Evolutionary conservation across 1,140 invertebrate genomes (phyloP), one percentile per base, ranked within the genome.

Genomic region (Drosophila varians): DNA sequence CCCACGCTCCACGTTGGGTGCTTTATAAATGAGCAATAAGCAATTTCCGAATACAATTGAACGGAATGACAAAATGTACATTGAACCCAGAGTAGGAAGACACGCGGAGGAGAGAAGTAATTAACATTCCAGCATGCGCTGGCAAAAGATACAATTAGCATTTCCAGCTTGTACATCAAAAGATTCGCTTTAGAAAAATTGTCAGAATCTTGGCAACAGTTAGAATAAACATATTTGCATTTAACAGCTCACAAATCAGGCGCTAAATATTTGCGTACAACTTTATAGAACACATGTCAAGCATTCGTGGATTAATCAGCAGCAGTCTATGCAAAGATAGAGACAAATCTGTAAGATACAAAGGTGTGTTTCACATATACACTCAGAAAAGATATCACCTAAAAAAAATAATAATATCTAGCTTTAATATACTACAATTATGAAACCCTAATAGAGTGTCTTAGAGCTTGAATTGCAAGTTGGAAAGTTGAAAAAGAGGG

Each of bases 1-100:
- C 79, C 79, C 75, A 72, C 21, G 51, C 71, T 43, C 45, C 60
- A 2, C 56, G 23, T 28, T 53, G 56, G 74, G 54, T 73, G 61
- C 47, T 49, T 72, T 54, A 45, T 18, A 66, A 62, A 62, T 83
- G 79, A 84, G 65, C 78, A 86, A 84, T 86, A 72, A 84, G 74
- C 72, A 79, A 86, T 86, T 84, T 84, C 80, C 79, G 72, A 86
- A 78, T 28, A 62, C 74, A 78, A 84, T 84, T 75, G 69, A 84
- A 55, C 65, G 71, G 52, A 62, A 72, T 73, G 71, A 75, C 71
- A 74, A 56, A 78, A 60, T 84, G 79, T 84, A 84, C 79, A 60
- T 86, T 84, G 80, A 84, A 86, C 79, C 60, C 74, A 46, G 16
- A 34, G 54, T 34, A n/a, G 34, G 31, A 61, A 45, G 46, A 25